Base-by-base conservation (phyloP, 2,113 vertebrate genomes). In the Struthidea cinerea region DNA sequence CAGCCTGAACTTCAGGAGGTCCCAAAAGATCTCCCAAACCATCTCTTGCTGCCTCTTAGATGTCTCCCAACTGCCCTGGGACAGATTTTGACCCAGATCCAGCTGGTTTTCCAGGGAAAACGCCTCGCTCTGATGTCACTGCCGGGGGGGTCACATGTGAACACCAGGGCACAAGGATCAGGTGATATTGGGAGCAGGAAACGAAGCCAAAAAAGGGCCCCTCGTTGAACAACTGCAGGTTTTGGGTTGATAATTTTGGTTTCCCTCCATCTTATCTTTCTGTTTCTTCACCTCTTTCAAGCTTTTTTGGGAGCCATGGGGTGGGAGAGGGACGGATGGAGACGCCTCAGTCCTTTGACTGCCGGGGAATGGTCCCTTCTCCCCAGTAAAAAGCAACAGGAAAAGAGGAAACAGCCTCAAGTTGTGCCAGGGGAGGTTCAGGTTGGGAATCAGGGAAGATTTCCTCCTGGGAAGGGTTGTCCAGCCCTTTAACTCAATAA, bases 201-300 rank as follows among this genome's bases (percentile, higher is more conserved):
- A 76, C 5, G 10, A 80, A 46, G 21, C 8, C 21, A 11, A 20
- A 26, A 64, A 85, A 82, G 2, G 5, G 8, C 5, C 7, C 27
- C 52, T 57, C n/a, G 3, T 2, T 20, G 33, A 87, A 59, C 17
- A 57, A 0, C 49, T 73, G 47, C 0, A 0, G 7, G 14, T 17
- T 68, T n/a, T 9, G n/a, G 8, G 3, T 53, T 19, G 21, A 12
- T 49, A 6, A 24, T 27, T 71, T 7, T 12, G 13, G 7, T 39
- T 23, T 70, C 13, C 2, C 16, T 44, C 52, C 33, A 53, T 37
- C 61, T 35, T 16, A 11, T 52, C 60, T 33, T 77, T 23, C 20
- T 23, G 6, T 16, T 87, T 42, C 13, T 89, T 41, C 50, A 44
- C 27, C 37, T 75, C 35, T 81, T 41, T 52, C 77, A 33, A 24